phyloP scores from a whole-genome alignment of 53 echinoderm and acorn worm species.

The Echinarachnius parma region DNA sequence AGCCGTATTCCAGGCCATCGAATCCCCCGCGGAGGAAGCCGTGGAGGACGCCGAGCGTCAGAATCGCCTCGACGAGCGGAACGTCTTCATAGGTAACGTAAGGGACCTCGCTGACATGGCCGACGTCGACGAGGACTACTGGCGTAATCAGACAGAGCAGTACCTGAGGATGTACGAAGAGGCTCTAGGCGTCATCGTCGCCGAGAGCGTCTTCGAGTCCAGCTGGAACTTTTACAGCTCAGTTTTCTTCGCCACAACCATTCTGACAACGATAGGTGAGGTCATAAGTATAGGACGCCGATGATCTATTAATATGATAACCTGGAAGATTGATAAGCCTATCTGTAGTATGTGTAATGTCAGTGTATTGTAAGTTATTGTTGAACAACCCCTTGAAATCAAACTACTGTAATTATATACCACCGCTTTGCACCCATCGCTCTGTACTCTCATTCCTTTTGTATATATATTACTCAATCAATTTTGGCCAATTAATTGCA shows the following conservation, averaged over 20 bases:
- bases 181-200: not conserved
- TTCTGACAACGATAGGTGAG: constrained; percentile 93
- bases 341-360: no score
- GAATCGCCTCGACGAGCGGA: not conserved
- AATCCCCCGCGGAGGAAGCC: constrained; percentile 52
- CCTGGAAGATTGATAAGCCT: no score
- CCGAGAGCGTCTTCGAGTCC: not conserved
- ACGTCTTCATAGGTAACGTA: not conserved
- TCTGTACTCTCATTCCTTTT: no score
- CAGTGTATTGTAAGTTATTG: no score
- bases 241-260: constrained; percentile 76
- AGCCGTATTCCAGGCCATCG: constrained; percentile 68
- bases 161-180: constrained; percentile 12
- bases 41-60: not conserved
- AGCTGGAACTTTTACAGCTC: constrained; percentile 87
- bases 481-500: no score
- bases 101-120: not conserved
- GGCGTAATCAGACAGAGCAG: not conserved
- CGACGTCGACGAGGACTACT: not conserved
- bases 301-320: no score
- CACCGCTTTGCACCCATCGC: no score
- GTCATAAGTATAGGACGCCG: not conserved
- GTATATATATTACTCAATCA: no score
- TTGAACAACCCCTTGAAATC: no score
- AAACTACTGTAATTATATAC: no score